Conservation (phyloP, 2,888 invertebrate species). For the Boloria selene region DNA sequence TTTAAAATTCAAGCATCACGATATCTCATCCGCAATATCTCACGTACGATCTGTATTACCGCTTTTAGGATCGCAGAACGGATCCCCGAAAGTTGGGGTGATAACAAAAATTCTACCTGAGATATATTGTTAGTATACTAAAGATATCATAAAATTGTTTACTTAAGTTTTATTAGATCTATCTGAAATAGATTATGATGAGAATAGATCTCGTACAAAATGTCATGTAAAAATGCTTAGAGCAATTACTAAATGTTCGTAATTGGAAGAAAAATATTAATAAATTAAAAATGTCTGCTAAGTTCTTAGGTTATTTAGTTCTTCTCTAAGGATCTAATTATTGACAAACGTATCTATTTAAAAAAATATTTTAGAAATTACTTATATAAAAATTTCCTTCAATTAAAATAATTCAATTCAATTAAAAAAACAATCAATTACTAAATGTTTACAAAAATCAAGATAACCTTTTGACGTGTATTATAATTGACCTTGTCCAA, state of each 20-base stretch:
- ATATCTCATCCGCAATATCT: constrained; percentile 62
- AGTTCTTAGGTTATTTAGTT: no score
- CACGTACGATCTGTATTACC: constrained; percentile 78
- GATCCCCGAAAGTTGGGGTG: constrained; percentile 58
- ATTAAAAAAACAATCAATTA: neutral
- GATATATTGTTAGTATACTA: constrained; percentile 24
- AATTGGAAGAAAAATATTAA: no score
- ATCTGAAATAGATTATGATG: neutral
- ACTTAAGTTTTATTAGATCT: constrained; percentile 22
- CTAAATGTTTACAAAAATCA: constrained; percentile 23
- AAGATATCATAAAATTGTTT: constrained; percentile 21
- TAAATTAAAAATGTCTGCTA: no score
- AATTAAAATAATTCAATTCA: neutral
- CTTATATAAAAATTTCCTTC: neutral
- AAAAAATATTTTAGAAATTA: no score
- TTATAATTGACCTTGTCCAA: constrained; percentile 32
- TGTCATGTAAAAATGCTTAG: no score
- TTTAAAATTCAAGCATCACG: constrained; percentile 70
- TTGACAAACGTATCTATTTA: neutral
- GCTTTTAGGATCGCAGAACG: constrained; percentile 57
- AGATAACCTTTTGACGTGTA: constrained; percentile 28
- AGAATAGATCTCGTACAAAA: no score
- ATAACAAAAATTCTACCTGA: constrained; percentile 56
- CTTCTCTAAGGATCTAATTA: neutral
- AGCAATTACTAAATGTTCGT: no score